Percentiles rank a stretch among this genome's conserved stretches.
Conservation (phyloP, 1,140 invertebrate species). For the Caenorhabditis latens region DNA sequence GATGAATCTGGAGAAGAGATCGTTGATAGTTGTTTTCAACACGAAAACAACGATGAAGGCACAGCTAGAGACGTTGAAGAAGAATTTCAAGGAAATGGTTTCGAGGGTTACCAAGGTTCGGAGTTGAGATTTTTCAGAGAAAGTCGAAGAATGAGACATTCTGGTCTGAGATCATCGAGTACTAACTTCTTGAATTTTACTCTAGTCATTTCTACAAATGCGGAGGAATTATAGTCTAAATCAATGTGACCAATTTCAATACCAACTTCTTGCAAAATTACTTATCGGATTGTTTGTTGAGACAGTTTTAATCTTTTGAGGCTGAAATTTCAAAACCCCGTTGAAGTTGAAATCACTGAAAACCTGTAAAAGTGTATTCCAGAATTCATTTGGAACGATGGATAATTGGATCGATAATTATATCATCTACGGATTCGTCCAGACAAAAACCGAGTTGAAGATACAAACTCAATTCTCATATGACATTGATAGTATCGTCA, state of each 20-base stretch:
- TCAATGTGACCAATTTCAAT: too few relatives aligned
- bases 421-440: constrained; percentile 32
- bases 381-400: not conserved
- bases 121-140: not conserved
- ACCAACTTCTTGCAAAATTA: too few relatives aligned
- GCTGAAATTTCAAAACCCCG: too few relatives aligned
- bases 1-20: constrained; percentile 21
- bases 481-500: not conserved
- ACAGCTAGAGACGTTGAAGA: constrained; percentile 13
- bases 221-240: too few relatives aligned
- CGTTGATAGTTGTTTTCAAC: constrained; percentile 17
- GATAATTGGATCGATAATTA: constrained; percentile 15
- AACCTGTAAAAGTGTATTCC: not conserved
- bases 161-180: too few relatives aligned
- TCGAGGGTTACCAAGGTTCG: not conserved
- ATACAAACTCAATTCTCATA: not conserved
- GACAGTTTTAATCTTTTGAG: not conserved
- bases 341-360: not conserved
- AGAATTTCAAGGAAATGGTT: constrained; percentile 36
- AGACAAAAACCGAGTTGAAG: not conserved
- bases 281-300: not conserved
- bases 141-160: too few relatives aligned
- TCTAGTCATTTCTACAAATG: too few relatives aligned
- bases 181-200: too few relatives aligned
- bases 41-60: constrained; percentile 20